Percentiles rank a stretch among this genome's conserved stretches.
phyloP scores from a whole-genome alignment of 2,113 vertebrate genomes.

The Aepyceros melampus region DNA sequence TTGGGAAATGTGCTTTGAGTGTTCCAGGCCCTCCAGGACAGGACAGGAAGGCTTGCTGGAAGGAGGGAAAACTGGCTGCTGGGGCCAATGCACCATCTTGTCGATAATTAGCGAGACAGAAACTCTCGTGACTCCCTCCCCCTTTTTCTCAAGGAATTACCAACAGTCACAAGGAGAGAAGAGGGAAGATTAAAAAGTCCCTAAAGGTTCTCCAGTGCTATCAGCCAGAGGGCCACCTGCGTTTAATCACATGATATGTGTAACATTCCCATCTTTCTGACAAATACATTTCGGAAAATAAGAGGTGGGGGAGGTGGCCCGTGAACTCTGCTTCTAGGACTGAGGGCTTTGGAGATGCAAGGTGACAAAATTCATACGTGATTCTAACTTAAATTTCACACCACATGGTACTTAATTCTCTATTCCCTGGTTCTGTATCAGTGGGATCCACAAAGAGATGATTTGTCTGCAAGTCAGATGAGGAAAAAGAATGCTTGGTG shows the following conservation, averaged over 20 bases:
- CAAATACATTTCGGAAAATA: not conserved
- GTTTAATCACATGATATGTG: not conserved
- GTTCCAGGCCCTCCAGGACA: not conserved
- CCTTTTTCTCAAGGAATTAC: not conserved
- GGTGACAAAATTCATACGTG: not conserved
- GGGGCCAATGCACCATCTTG: not conserved
- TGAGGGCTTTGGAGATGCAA: not conserved
- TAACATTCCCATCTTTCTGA: not conserved
- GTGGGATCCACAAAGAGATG: not conserved
- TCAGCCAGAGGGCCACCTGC: not conserved
- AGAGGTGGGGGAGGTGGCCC: not conserved
- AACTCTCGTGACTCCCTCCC: not conserved
- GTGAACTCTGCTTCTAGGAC: not conserved
- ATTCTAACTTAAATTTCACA: constrained; percentile 19
- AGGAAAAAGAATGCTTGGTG: not conserved
- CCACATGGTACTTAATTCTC: not conserved
- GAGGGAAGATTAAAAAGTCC: not conserved
- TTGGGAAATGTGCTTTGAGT: not conserved
- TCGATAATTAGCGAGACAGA: not conserved
- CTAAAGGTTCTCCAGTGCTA: not conserved
- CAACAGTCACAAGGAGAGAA: not conserved
- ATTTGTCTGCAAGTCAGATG: constrained; percentile 14
- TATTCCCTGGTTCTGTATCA: constrained; percentile 5
- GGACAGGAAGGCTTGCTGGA: not conserved
- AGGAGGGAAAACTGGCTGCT: not conserved